Percentiles rank a stretch among this genome's conserved stretches.
Evolutionary conservation across 2,888 invertebrate species (phyloP).

Genomic region (Zygothrica quintamaculata): DNA sequence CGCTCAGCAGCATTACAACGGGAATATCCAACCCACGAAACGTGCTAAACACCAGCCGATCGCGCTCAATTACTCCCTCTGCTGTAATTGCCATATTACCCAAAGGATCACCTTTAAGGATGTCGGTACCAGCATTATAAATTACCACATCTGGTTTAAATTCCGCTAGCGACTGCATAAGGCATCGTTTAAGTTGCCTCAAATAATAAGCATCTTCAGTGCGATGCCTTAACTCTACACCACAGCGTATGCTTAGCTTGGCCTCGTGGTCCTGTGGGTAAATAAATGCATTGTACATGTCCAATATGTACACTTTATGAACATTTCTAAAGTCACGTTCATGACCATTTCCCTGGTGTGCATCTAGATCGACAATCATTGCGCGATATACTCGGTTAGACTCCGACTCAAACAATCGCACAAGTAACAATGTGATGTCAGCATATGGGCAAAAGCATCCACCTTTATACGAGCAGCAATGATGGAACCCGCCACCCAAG

Average conservation of each 20-base stretch:
- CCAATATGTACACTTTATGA: conserved; percentile 92
- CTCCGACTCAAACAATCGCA: conserved; percentile 87
- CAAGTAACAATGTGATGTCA: conserved; percentile 92
- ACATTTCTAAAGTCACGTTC: conserved; percentile 91
- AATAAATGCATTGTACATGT: conserved; percentile 92
- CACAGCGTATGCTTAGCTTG: conserved; percentile 89
- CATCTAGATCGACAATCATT: conserved; percentile 96
- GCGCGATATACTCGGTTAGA: conserved; percentile 86
- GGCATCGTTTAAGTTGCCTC: conserved; percentile 88
- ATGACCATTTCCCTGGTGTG: conserved; percentile 97
- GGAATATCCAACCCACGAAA: conserved; percentile 88
- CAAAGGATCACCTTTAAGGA: conserved; percentile 91
- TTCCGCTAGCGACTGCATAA: conserved; percentile 88
- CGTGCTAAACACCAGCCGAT: conserved; percentile 92
- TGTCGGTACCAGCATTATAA: conserved; percentile 97
- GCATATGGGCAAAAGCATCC: conserved; percentile 97
- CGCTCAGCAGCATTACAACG: conserved; percentile 94
- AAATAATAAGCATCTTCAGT: conserved; percentile 90
- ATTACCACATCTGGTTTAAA: conserved; percentile 92
- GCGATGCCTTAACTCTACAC: conserved; percentile 87
- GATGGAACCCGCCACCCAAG: conserved; percentile 95
- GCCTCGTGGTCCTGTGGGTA: conserved; percentile 92
- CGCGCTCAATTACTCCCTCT: conserved; percentile 92
- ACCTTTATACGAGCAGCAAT: conserved; percentile 90
- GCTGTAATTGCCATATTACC: conserved; percentile 90